Conservation (phyloP, 2,888 invertebrate genomes). For the Apodemia mormo region DNA sequence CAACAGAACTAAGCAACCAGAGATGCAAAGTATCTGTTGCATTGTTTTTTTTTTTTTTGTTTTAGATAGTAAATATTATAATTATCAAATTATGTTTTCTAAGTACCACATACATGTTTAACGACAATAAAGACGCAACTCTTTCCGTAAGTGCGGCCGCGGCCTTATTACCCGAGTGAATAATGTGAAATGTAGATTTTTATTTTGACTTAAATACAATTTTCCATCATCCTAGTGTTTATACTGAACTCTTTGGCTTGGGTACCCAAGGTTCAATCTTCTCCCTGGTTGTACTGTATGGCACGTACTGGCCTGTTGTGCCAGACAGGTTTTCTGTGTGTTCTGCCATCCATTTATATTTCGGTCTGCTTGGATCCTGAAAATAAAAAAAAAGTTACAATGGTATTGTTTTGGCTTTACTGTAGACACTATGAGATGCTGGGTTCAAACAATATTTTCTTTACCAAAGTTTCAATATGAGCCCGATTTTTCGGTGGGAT, state of each 20-base stretch:
- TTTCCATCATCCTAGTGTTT: background rate
- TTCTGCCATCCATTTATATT: conserved; percentile 93
- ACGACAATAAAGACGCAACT: too few relatives aligned
- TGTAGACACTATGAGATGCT: background rate
- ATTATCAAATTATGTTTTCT: too few relatives aligned
- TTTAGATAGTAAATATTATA: too few relatives aligned
- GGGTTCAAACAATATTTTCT: too few relatives aligned
- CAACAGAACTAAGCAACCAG: too few relatives aligned
- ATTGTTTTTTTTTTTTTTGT: too few relatives aligned
- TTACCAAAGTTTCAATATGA: too few relatives aligned
- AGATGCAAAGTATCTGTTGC: too few relatives aligned
- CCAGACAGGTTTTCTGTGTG: conserved; percentile 93
- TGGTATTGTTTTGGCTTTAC: background rate
- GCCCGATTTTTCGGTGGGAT: too few relatives aligned
- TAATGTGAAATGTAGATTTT: background rate
- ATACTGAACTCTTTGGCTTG: conserved; percentile 41
- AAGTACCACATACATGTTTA: too few relatives aligned
- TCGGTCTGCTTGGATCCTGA: conserved; percentile 87
- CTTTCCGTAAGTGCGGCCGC: too few relatives aligned
- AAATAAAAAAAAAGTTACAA: conserved; percentile 2
- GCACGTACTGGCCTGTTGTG: conserved; percentile 90
- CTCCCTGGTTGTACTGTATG: conserved; percentile 93
- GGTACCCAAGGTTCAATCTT: conserved; percentile 95
- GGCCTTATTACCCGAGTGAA: too few relatives aligned
- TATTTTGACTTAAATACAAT: background rate